These are phyloP conservation scores for Gnathonemus longibarbis DNA, from an alignment of 2,113 vertebrate genomes.

Conservation along the genomic window DNA sequence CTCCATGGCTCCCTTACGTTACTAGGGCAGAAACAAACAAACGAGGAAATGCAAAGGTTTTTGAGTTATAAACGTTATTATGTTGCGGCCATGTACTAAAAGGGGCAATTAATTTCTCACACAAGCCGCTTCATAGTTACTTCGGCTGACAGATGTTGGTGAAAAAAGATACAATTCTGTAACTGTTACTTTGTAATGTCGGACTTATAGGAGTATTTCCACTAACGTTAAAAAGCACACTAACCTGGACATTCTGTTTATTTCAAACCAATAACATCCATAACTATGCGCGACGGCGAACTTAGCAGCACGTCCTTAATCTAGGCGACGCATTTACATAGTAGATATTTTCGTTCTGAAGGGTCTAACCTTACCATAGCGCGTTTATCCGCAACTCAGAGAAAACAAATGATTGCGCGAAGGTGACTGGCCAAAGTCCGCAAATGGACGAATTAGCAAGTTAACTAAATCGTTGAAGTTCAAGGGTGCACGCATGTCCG, in stretches of 20 bases:
- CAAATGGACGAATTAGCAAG: neutral
- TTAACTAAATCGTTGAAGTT: neutral
- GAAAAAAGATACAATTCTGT: neutral
- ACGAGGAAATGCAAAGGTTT: neutral
- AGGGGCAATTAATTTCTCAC: neutral
- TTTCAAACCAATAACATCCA: neutral
- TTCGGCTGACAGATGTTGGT: neutral
- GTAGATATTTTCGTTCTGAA: neutral
- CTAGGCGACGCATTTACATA: neutral
- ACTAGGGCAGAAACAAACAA: neutral
- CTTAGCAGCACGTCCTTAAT: neutral
- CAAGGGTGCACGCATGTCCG: neutral
- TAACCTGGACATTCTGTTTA: neutral
- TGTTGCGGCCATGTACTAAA: neutral
- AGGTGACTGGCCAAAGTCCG: neutral
- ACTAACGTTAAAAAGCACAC: neutral
- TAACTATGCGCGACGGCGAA: neutral
- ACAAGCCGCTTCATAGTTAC: neutral
- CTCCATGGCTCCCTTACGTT: neutral
- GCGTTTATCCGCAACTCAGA: constrained; percentile 7
- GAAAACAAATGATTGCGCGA: neutral
- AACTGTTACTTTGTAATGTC: neutral
- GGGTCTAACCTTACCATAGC: neutral
- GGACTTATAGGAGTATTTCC: neutral
- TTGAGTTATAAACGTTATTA: neutral